Base-by-base conservation (phyloP, 2,888 invertebrate species). In the Himalopsyche kuldschensis region DNA sequence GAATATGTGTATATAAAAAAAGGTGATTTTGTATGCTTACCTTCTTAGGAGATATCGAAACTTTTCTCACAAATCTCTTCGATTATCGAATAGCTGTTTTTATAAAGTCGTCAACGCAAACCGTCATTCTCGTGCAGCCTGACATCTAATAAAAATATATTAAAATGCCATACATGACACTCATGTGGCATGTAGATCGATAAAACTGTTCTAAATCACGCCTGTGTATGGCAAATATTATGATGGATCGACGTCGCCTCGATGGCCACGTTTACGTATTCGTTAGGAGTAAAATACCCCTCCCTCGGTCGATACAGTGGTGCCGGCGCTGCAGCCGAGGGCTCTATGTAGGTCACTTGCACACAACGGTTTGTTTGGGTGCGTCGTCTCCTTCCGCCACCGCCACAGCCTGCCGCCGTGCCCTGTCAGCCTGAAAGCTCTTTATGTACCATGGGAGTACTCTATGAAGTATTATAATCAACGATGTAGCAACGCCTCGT, bases 341-440 rank as follows among this genome's bases (percentile, higher is more conserved):
- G 24, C 77, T 75, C 41, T 24, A 86, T 84, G 82, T 86, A 79
- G 86, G 86, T 86, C 86, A 85, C 86, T 86, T 86, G 86, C 86
- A 85, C 84, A 69, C 69, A 86, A 85, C 85, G 86, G 85, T 85
- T 86, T 86, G 86, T 86, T 86, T 86, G 86, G 86, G 86, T 86
- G 86, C 82, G 69, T 69, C 69, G 69, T 30, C 69, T 69, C 24
- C 41, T 41, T 8, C 41, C 85, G 81, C 69, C 83, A 78, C 55
- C 83, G 55, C 77, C 79, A 75, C 85, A 27, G 69, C 77, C n/a
- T 63, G 20, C 80, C 63, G 20, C 76, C 76, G 35, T 69, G 15
- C 69, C 30, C 69, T 30, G 27, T 76, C 55, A 48, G 63, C 48
- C 80, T 55, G 24, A 79, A 20, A 35, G 30, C 78, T 35, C 78